Evolutionary conservation across 2,888 invertebrate species (phyloP).

Genomic region (Acholoe squamosa): DNA sequence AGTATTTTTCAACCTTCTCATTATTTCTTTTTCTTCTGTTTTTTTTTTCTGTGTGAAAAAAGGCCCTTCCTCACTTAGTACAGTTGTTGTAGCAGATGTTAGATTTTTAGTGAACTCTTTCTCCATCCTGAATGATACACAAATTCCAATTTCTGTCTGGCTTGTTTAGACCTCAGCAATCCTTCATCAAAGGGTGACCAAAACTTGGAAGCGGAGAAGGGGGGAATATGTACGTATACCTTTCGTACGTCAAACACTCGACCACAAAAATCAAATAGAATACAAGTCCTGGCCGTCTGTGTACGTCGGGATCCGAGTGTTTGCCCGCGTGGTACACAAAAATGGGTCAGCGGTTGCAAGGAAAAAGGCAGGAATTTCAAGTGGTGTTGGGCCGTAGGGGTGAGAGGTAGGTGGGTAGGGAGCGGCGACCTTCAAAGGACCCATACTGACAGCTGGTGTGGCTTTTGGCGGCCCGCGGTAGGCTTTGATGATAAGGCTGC

Average conservation of each 20-base stretch:
- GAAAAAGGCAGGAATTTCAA: constrained; percentile 52
- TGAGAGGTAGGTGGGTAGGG: background rate
- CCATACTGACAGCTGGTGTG: constrained; percentile 33
- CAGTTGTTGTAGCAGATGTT: too few relatives aligned
- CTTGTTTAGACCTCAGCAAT: too few relatives aligned
- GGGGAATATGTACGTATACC: too few relatives aligned
- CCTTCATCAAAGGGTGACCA: too few relatives aligned
- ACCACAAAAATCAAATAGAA: background rate
- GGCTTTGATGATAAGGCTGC: constrained; percentile 22
- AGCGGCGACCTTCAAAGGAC: constrained; percentile 24
- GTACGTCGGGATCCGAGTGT: background rate
- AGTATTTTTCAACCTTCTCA: too few relatives aligned
- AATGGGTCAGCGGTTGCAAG: constrained; percentile 51
- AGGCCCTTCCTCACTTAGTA: too few relatives aligned
- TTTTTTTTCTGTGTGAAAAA: too few relatives aligned
- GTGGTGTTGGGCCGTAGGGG: background rate
- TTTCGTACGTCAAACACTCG: background rate
- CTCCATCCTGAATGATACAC: too few relatives aligned
- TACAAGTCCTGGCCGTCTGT: background rate
- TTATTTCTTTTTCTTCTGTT: too few relatives aligned
- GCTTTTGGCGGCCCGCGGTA: constrained; percentile 38
- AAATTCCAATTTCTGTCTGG: too few relatives aligned
- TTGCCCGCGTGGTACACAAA: background rate
- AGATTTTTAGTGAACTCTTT: too few relatives aligned
- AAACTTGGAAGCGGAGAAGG: too few relatives aligned